Evolutionary conservation across 2,888 invertebrate species (phyloP).

Genomic region (Matsumyia berberina): DNA sequence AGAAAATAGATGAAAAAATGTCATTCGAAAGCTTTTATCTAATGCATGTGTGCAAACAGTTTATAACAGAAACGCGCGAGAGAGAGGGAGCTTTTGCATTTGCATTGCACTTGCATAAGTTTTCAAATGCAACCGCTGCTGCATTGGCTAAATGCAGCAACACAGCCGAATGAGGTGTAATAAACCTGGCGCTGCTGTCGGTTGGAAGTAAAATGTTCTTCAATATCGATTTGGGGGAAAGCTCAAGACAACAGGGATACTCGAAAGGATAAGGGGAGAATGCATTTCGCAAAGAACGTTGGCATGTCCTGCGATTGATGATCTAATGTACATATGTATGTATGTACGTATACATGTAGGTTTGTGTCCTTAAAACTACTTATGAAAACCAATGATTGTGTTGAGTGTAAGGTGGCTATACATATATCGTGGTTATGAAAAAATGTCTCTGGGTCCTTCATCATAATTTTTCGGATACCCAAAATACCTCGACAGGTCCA

Average conservation of each 20-base stretch:
- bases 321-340: too few species aligned
- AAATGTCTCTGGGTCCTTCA: too few species aligned
- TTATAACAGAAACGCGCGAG: slow-evolving; percentile 48
- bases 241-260: neutral
- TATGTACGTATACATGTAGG: too few species aligned
- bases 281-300: neutral
- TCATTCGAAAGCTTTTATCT: slow-evolving; percentile 56
- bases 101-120: slow-evolving; percentile 41
- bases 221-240: neutral
- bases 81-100: slow-evolving; percentile 37
- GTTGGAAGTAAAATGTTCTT: slow-evolving; percentile 8
- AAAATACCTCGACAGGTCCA: too few species aligned
- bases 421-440: too few species aligned
- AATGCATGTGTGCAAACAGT: slow-evolving; percentile 50
- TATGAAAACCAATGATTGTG: too few species aligned
- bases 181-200: slow-evolving; percentile 64
- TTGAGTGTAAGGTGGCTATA: too few species aligned
- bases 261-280: neutral
- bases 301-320: too few species aligned
- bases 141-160: slow-evolving; percentile 52
- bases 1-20: slow-evolving; percentile 61
- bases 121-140: slow-evolving; percentile 39
- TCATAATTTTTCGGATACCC: too few species aligned
- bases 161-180: slow-evolving; percentile 1
- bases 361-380: neutral